Percentiles rank a stretch among this genome's conserved stretches.
phyloP scores from a whole-genome alignment of 2,888 invertebrate species.

The Terebella lapidaria region DNA sequence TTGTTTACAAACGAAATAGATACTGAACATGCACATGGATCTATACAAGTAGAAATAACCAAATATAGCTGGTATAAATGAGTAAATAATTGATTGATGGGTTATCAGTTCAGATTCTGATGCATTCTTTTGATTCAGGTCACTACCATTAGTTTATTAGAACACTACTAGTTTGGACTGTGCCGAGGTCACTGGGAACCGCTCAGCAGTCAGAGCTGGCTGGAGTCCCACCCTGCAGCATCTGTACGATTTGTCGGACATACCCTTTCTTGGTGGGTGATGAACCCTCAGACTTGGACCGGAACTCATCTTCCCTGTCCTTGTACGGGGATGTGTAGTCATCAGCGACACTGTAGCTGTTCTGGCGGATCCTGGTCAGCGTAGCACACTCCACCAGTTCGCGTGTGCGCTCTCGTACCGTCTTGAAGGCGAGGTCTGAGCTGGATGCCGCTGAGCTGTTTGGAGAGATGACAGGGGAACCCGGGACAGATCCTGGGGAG shows the following conservation, averaged over 20 bases:
- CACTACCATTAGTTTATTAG: too few relatives aligned
- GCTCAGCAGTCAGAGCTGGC: too few relatives aligned
- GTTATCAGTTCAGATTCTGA: too few relatives aligned
- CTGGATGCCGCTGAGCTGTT: neutral
- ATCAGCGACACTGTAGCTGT: slow-evolving; percentile 9
- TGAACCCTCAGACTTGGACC: neutral
- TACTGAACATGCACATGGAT: too few relatives aligned
- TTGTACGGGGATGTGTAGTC: neutral
- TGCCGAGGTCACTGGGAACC: too few relatives aligned
- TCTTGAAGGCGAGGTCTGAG: slow-evolving; percentile 6
- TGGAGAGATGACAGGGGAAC: neutral
- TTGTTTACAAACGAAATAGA: too few relatives aligned
- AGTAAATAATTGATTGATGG: too few relatives aligned
- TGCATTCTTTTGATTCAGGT: too few relatives aligned
- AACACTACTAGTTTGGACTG: too few relatives aligned
- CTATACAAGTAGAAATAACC: too few relatives aligned
- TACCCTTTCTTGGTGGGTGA: neutral
- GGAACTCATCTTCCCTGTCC: neutral
- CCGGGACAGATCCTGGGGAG: neutral
- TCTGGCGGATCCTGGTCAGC: slow-evolving; percentile 19
- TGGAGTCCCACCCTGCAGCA: neutral
- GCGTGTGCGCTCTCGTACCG: slow-evolving; percentile 14
- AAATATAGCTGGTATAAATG: too few relatives aligned
- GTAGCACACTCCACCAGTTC: slow-evolving; percentile 21
- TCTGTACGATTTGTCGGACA: neutral